A percentile compares a stretch with the other conserved stretches of the same genome.
Evolutionary conservation across 2,113 vertebrate species (phyloP).

Genomic region (Megalops atlanticus): DNA sequence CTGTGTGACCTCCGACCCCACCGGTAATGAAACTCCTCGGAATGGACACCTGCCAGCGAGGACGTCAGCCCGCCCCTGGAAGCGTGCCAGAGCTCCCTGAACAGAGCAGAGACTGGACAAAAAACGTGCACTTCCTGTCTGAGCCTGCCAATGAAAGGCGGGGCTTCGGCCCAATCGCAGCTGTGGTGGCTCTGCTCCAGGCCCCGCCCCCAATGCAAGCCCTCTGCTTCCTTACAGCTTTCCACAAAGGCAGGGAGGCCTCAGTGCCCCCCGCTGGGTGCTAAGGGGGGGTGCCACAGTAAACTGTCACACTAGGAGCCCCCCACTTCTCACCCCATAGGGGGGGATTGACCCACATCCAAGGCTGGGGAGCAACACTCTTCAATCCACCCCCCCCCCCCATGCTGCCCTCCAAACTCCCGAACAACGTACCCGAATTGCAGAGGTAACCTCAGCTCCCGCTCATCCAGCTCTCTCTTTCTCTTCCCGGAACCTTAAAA

Average conservation of each 20-base stretch:
- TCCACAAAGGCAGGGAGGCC: neutral
- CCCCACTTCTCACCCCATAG: too few species aligned
- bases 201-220: neutral
- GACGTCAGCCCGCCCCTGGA: slow-evolving; percentile 34
- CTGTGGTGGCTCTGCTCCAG: slow-evolving; percentile 54
- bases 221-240: neutral
- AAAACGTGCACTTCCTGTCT: slow-evolving; percentile 40
- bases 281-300: too few species aligned
- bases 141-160: slow-evolving; percentile 50
- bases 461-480: slow-evolving; percentile 84
- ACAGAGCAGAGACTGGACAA: slow-evolving; percentile 17
- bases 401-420: neutral
- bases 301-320: too few species aligned
- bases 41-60: slow-evolving; percentile 32
- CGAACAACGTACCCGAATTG: slow-evolving; percentile 80
- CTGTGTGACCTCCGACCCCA: neutral
- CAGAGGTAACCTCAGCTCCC: slow-evolving; percentile 81
- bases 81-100: slow-evolving; percentile 37
- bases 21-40: slow-evolving; percentile 39
- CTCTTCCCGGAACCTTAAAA: slow-evolving; percentile 76
- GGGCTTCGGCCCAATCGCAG: slow-evolving; percentile 1
- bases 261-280: neutral
- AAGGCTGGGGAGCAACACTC: too few species aligned
- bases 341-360: too few species aligned
- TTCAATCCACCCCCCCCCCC: too few species aligned